Evolutionary conservation across 1,140 invertebrate species (phyloP), one percentile per base, ranked within the genome.

Genomic region (Drusus annulatus): DNA sequence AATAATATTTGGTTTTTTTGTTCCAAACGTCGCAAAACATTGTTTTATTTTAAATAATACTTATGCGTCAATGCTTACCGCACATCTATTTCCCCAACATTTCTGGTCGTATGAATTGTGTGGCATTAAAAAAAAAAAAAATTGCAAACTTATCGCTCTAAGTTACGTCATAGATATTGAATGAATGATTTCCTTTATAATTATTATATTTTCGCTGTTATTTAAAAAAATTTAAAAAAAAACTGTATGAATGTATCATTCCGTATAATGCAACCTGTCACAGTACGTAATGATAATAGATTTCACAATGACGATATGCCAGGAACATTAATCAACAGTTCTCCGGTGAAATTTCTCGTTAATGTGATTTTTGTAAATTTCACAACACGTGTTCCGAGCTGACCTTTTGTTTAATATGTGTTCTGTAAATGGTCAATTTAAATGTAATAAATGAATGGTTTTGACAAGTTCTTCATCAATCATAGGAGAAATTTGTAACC

Each of bases 281-380:
- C 62, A 52, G 45, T 73, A 58, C 74, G 50, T 73, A 73, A 79
- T 71, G 78, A 74, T 28, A 79, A 79, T 79, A 56, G 36, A 54
- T 79, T 79, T 79, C 68, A 69, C 51, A 79, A 79, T 79, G 52
- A 71, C 69, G 65, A 79, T 58, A 79, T 36, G 54, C 25, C 23
- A 50, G 28, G 10, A 63, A 73, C 76, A 71, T 79, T 45, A 54
- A 60, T 52, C 78, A 79, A 71, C 28, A 62, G 36, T 65, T 79
- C 68, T 56, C 15, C 68, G 54, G 50, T 13, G 68, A 71, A 71
- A 71, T 71, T 71, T 71, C 45, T 52, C 19, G 68, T 71, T 54
- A 71, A 71, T 71, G 51, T 51, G 68, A 23, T 71, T 71, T 71
- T 71, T 71, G 23, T 13, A 31, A 65, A 21, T 65, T 65, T 65